A percentile compares a stretch with the other conserved stretches of the same genome.
Evolutionary conservation across 2,888 invertebrate species (phyloP).

Genomic region (Orthosia cruda): DNA sequence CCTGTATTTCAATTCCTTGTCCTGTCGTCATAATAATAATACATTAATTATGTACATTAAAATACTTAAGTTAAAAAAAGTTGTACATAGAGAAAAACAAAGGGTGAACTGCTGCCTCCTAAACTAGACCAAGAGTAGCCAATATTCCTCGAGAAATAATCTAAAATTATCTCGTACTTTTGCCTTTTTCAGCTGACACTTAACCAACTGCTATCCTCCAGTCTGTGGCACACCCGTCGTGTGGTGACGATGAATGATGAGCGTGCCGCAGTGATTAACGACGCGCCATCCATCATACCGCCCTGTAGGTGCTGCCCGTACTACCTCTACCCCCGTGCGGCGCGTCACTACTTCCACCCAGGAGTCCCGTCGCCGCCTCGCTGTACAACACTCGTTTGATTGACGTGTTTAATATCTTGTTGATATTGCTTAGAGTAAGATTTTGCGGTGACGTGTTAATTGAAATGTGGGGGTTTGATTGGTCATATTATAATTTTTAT

Average conservation of each 20-base stretch:
- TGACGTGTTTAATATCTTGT: slow-evolving; percentile 73
- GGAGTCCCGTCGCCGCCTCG: slow-evolving; percentile 67
- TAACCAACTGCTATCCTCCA: slow-evolving; percentile 39
- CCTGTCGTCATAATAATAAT: too few relatives aligned
- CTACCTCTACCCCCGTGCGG: slow-evolving; percentile 43
- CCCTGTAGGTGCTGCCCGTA: slow-evolving; percentile 53
- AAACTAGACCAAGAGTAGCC: too few relatives aligned
- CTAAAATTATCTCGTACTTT: background rate
- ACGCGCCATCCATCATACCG: slow-evolving; percentile 77
- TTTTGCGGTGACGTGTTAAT: slow-evolving; percentile 44
- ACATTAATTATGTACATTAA: too few relatives aligned
- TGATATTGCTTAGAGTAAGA: slow-evolving; percentile 48
- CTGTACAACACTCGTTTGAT: slow-evolving; percentile 73
- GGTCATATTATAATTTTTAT: background rate
- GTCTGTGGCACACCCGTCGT: slow-evolving; percentile 54
- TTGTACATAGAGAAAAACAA: too few relatives aligned
- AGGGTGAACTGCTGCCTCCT: too few relatives aligned
- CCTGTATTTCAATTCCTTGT: too few relatives aligned
- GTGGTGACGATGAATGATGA: slow-evolving; percentile 75
- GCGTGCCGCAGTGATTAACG: slow-evolving; percentile 82
- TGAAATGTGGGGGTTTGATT: slow-evolving; percentile 32
- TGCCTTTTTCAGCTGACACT: background rate
- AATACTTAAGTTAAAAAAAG: too few relatives aligned
- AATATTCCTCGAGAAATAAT: too few relatives aligned
- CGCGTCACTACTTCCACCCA: slow-evolving; percentile 8